Conservation (phyloP, 2,888 invertebrate genomes). For the Corbicula japonica region DNA sequence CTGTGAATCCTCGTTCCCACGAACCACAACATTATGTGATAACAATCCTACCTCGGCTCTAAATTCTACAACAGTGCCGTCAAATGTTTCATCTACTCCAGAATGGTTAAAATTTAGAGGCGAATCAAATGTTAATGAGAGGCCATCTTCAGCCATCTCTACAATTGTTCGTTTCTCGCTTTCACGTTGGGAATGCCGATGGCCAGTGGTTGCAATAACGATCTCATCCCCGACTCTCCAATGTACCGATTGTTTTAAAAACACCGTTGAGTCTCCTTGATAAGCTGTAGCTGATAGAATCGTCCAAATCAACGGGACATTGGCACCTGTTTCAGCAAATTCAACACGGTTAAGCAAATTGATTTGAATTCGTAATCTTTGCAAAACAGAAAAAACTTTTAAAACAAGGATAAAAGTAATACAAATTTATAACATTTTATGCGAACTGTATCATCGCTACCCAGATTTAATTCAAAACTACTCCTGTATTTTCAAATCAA, state of each 20-base stretch:
- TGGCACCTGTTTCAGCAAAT: constrained; percentile 79
- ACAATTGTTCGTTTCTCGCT: constrained; percentile 80
- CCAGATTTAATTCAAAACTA: too few species aligned
- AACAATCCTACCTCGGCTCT: constrained; percentile 84
- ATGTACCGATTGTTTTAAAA: constrained; percentile 72
- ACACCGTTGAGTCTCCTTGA: constrained; percentile 72
- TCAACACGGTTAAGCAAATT: too few species aligned
- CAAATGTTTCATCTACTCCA: constrained; percentile 73
- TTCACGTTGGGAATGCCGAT: constrained; percentile 78
- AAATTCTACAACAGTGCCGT: constrained; percentile 75
- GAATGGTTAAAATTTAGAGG: constrained; percentile 76
- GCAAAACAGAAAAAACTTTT: too few species aligned
- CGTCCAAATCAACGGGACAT: constrained; percentile 79
- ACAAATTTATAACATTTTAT: too few species aligned
- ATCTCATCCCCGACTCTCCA: constrained; percentile 83
- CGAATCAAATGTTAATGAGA: constrained; percentile 77
- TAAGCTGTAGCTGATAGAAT: constrained; percentile 73
- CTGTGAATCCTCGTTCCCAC: constrained; percentile 78
- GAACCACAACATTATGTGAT: constrained; percentile 81
- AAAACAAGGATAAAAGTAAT: too few species aligned
- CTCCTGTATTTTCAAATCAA: too few species aligned
- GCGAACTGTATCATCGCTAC: too few species aligned
- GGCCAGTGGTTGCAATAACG: constrained; percentile 84
- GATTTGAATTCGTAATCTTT: too few species aligned
- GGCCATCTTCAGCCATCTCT: constrained; percentile 71